phyloP scores from a whole-genome alignment of 2,888 invertebrate species.

The Ophioninae sp. region DNA sequence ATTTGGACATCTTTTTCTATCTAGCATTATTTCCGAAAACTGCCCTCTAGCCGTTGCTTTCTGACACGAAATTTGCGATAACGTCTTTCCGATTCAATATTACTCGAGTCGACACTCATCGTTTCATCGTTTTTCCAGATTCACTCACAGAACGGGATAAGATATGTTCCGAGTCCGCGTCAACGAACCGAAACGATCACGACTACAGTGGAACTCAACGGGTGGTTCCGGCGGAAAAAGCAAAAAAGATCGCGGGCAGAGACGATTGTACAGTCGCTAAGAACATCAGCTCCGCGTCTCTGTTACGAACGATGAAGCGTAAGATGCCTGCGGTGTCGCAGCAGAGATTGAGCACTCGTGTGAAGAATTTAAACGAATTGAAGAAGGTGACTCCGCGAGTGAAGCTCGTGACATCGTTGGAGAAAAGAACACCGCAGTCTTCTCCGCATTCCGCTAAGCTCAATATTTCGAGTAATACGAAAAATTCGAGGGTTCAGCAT shows the following conservation, averaged over 20 bases:
- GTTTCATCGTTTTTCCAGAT: constrained; percentile 10
- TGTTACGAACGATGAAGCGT: background rate
- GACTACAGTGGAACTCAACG: constrained; percentile 22
- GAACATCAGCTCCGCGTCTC: background rate
- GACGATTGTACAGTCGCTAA: background rate
- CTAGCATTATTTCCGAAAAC: no score
- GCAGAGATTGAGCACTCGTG: constrained; percentile 61
- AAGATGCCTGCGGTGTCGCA: background rate
- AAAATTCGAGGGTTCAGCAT: background rate
- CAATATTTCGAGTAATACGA: constrained; percentile 9
- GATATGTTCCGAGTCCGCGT: background rate
- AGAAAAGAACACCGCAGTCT: constrained; percentile 52
- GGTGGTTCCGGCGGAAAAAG: background rate
- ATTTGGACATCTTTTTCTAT: background rate
- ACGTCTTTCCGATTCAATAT: background rate
- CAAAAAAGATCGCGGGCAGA: background rate
- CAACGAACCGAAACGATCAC: constrained; percentile 28
- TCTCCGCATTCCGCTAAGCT: constrained; percentile 65
- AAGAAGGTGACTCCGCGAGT: constrained; percentile 77
- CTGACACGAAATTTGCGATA: background rate
- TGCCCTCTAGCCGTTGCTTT: background rate
- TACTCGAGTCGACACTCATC: background rate
- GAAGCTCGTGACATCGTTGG: constrained; percentile 72
- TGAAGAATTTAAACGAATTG: constrained; percentile 77
- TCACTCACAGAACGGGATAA: background rate